Base-by-base conservation (phyloP, 1,140 invertebrate species). In the Diuraphis noxia region DNA sequence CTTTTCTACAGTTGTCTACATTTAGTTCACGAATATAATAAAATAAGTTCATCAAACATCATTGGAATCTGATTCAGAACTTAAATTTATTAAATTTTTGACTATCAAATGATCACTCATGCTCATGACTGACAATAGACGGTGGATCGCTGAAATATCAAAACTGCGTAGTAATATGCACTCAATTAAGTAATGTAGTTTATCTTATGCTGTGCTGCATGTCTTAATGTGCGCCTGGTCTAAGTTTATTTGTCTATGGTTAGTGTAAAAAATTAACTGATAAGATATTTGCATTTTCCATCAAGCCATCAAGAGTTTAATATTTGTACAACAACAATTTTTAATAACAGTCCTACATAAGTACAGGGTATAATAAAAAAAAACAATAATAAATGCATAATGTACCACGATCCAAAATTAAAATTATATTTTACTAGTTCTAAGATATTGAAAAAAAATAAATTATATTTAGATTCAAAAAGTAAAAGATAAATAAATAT, bases 381-480 rank as follows among this genome's bases (percentile, higher is more conserved):
- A 46, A 8, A 56, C n/a, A 81, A 34, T 34, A 23, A 85, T 25
- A 85, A 85, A 85, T 36, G 40, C 81, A 84, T n/a, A n/a, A 41
- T 21, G 13, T 86, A 86, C 43, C 43, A 34, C 38, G 25, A 63
- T 40, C 36, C 49, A 88, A 63, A 63, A 63, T 88, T 41, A 88
- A 63, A 88, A 88, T 86, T 87, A 87, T 88, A 63, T 63, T 38
- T 88, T 56, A 63, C 30, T 56, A 56, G 5, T 25, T 88, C 86
- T 88, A 87, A 56, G 10, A 38, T 56, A 86, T 17, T 52, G 46
- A 87, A 56, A 56, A 25, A 52, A 86, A 86, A 46, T n/a, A 34
- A 46, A 34, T 25, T 49, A 85, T 40, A 72, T 56, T 87, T 63
- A 63, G 23, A 88, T 40, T 56, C 86, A 88, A 88, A 40, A 63